Conservation (phyloP, 2,113 vertebrate genomes). For the Atlantisia rogersi region DNA sequence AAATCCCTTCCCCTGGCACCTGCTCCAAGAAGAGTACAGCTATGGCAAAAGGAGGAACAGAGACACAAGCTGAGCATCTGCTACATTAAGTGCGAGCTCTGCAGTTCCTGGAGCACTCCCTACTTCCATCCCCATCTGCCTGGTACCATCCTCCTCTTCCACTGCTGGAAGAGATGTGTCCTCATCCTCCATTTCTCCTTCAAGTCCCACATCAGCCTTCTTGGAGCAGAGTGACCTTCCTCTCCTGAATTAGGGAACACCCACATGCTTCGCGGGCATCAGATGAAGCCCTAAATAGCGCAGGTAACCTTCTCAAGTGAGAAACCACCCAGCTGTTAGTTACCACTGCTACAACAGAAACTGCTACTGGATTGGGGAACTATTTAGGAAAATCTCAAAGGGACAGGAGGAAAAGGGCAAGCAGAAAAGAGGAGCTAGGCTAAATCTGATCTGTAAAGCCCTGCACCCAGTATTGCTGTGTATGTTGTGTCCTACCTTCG, state of each 20-base stretch:
- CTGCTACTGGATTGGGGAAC: not conserved
- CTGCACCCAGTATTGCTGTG: not conserved
- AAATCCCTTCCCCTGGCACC: not conserved
- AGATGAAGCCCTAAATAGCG: not conserved
- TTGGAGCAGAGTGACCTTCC: not conserved
- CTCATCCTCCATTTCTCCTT: not conserved
- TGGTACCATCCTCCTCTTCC: not conserved
- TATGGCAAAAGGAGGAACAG: not conserved
- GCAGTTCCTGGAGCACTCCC: not conserved
- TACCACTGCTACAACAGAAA: not conserved
- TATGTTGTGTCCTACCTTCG: not conserved
- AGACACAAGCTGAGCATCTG: not conserved
- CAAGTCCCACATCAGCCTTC: not conserved
- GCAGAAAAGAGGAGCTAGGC: not conserved
- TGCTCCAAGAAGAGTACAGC: not conserved
- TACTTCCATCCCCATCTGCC: not conserved
- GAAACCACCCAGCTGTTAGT: not conserved
- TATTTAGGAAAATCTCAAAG: not conserved
- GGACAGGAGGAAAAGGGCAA: not conserved
- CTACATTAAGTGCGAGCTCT: not conserved
- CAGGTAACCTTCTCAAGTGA: not conserved
- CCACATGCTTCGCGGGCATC: fast-evolving
- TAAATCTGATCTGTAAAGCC: not conserved
- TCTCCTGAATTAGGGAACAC: not conserved
- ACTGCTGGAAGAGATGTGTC: not conserved